These are phyloP conservation scores for Pasiphila rectangulata DNA, from an alignment of 2,888 invertebrate species.

Conservation along the genomic window DNA sequence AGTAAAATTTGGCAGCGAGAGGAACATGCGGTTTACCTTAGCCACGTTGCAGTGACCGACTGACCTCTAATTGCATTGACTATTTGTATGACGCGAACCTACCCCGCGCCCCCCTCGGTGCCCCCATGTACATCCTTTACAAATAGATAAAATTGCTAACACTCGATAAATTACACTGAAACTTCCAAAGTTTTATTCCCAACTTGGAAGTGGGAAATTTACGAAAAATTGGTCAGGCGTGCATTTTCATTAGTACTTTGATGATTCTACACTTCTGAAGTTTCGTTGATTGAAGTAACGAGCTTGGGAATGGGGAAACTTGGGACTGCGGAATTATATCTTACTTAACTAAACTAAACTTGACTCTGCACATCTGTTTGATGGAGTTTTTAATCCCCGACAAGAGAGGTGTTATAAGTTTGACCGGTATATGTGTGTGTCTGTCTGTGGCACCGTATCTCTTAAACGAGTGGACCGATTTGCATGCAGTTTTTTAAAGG, in stretches of 20 bases:
- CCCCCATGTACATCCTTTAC: not conserved
- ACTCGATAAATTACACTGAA: conserved; percentile 4
- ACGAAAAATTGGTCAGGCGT: conserved; percentile 6
- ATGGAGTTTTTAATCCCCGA: no score
- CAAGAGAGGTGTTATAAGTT: no score
- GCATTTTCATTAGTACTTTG: conserved; percentile 3
- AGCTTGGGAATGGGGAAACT: not conserved
- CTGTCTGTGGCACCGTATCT: no score
- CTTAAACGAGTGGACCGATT: no score
- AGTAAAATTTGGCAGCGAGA: not conserved
- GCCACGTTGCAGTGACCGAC: no score
- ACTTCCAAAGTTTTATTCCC: conserved; percentile 10
- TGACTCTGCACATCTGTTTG: no score
- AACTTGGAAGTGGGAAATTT: conserved; percentile 17
- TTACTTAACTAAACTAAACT: not conserved
- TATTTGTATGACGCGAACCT: not conserved
- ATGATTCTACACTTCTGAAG: not conserved
- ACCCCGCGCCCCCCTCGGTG: not conserved
- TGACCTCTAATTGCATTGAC: not conserved
- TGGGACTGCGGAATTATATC: not conserved
- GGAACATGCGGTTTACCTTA: no score
- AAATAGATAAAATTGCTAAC: not conserved
- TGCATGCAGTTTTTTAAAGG: no score
- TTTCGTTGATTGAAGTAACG: conserved; percentile 1
- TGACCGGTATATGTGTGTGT: no score